These are phyloP conservation scores for Omphaloscelis lunosa DNA, from an alignment of 2,888 invertebrate genomes.

Conservation along the genomic window DNA sequence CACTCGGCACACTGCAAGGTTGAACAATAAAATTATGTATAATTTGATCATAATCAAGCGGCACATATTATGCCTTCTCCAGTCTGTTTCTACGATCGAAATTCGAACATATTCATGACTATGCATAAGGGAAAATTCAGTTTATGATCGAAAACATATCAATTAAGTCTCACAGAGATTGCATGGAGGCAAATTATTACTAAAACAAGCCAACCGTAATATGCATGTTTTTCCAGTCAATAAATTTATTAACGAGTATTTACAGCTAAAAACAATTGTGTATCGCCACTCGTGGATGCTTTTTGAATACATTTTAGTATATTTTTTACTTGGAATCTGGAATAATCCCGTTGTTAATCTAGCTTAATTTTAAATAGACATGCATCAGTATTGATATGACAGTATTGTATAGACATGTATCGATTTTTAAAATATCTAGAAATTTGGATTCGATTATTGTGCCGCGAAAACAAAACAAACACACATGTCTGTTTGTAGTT, in stretches of 20 bases:
- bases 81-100: not conserved
- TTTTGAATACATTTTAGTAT: not conserved
- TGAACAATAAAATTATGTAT: not conserved
- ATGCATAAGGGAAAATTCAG: conserved; percentile 32
- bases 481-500: not conserved
- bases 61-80: not conserved
- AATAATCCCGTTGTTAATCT: not conserved
- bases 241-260: not conserved
- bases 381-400: not conserved
- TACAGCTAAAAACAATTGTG: not conserved
- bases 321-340: not conserved
- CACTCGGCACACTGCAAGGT: too few species aligned
- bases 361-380: not conserved
- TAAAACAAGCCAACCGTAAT: conserved; percentile 13
- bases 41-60: not conserved
- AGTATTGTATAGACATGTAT: not conserved
- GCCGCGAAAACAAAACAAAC: not conserved
- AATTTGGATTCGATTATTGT: not conserved
- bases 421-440: not conserved
- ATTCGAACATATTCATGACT: conserved; percentile 14
- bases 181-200: conserved; percentile 24
- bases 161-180: conserved; percentile 35
- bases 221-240: conserved; percentile 4
- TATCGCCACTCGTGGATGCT: not conserved
- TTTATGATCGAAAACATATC: conserved; percentile 54